Percentiles rank a stretch among this genome's conserved stretches.
Evolutionary conservation across 2,113 vertebrate genomes (phyloP).

Genomic region (Etheostoma spectabile): DNA sequence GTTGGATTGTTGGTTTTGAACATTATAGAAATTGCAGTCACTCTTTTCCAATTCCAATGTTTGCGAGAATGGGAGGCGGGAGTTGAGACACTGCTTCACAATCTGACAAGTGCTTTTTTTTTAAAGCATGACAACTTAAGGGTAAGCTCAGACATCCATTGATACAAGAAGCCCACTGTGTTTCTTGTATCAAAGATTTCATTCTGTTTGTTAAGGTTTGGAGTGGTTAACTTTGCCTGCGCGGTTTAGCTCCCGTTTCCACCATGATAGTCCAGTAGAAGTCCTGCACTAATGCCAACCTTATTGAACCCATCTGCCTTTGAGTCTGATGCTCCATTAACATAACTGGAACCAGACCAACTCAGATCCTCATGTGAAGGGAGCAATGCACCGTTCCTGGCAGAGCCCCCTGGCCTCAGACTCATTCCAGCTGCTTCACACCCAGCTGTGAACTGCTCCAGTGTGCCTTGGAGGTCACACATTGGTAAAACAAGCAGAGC

Average conservation of each 20-base stretch:
- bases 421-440: slow-evolving; percentile 12
- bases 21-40: not conserved
- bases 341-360: not conserved
- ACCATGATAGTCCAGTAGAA: not conserved
- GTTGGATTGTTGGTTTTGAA: not conserved
- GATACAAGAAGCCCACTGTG: not conserved
- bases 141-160: not conserved
- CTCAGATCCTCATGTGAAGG: not conserved
- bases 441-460: slow-evolving; percentile 1
- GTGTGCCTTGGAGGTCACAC: slow-evolving; percentile 6
- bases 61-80: not conserved
- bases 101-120: not conserved
- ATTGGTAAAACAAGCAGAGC: not conserved
- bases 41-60: not conserved
- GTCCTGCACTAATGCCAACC: not conserved
- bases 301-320: not conserved
- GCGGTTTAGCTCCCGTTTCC: too few relatives aligned
- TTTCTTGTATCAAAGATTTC: not conserved
- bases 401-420: not conserved
- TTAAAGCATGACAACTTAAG: not conserved
- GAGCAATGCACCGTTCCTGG: not conserved
- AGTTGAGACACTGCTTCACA: not conserved
- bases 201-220: not conserved
- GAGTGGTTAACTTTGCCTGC: not conserved
- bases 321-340: not conserved